These are phyloP conservation scores for Frankliniella intonsa DNA, from an alignment of 2,888 invertebrate species.

Conservation along the genomic window DNA sequence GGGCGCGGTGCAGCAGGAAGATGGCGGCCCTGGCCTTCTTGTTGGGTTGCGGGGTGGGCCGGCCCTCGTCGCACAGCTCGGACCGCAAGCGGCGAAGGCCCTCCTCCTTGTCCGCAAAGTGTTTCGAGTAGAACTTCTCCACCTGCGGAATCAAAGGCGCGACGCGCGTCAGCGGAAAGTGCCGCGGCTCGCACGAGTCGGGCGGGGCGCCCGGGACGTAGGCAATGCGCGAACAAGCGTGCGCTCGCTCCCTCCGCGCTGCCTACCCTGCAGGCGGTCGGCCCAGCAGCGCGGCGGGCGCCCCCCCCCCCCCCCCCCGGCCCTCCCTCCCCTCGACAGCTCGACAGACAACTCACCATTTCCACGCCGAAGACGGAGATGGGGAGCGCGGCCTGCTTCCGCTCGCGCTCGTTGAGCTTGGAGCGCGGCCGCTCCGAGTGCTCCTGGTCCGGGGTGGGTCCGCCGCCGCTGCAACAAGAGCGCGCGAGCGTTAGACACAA, in stretches of 20 bases:
- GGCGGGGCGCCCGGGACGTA: neutral
- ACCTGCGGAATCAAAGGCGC: slow-evolving; percentile 52
- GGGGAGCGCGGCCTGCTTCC: slow-evolving; percentile 82
- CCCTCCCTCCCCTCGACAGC: too few species aligned
- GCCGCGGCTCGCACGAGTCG: neutral
- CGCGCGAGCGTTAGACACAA: neutral
- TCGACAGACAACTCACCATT: slow-evolving; percentile 58
- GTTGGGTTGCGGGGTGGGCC: slow-evolving; percentile 50
- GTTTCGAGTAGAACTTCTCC: slow-evolving; percentile 85
- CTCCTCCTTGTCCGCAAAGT: slow-evolving; percentile 84
- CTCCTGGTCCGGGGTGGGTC: slow-evolving; percentile 30
- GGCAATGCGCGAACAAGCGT: neutral
- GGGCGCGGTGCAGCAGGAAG: slow-evolving; percentile 68
- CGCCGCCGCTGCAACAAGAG: neutral
- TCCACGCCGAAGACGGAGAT: slow-evolving; percentile 88
- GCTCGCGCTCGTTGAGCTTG: slow-evolving; percentile 69
- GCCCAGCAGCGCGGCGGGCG: neutral
- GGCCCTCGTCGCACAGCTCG: slow-evolving; percentile 46
- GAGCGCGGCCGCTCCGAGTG: slow-evolving; percentile 42
- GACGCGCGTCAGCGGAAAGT: neutral
- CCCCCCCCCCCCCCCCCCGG: neutral
- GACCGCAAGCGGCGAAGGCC: slow-evolving; percentile 67
- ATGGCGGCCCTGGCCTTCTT: slow-evolving; percentile 80
- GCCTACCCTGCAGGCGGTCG: neutral
- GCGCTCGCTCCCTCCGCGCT: neutral